Base-by-base conservation (phyloP, 2,113 vertebrate species). In the Toxostoma redivivum region DNA sequence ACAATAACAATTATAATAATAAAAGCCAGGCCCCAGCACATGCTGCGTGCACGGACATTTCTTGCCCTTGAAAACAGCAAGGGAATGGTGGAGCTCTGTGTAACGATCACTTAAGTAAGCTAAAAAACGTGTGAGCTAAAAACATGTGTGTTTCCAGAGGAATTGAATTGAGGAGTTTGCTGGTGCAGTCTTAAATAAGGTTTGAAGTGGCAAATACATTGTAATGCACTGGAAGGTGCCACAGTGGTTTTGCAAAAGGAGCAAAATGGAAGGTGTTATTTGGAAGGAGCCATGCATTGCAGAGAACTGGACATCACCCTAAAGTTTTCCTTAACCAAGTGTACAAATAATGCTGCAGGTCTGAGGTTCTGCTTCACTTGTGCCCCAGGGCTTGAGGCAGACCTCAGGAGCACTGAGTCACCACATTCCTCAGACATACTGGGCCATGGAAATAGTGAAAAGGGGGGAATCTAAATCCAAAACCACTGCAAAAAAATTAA, bases 1-100 rank as follows among this genome's bases (percentile, higher is more conserved):
- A 95, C 91, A 96, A 92, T 92, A 94, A 96, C 88, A 94, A 96
- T 96, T 95, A 95, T 58, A 94, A 95, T 92, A 90, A 94, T 74
- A 95, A 97, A 96, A 95, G 85, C 85, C 90, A 94, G 71, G 64
- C 71, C 60, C 44, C 72, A 64, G 62, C 51, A 91, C 72, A 94
- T 9, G 76, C 87, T 93, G 81, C 4, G 2, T 37, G 81, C 71
- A 90, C 2, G 19, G 82, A 95, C 71, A 33, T 74, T 71, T 74
- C 86, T 91, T 86, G 88, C 88, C 94, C 92, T 94, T 96, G 96
- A 95, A 94, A 96, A 94, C 7, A 92, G 79, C 81, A 81, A 79
- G 38, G 88, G 71, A 80, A 70, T 13, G 20, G 79, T 31, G 62
- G 27, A 87, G 67, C 50, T 85, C 57, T 58, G 30, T 22, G 38